phyloP scores from a whole-genome alignment of 2,113 vertebrate species.

The Oxyura jamaicensis region DNA sequence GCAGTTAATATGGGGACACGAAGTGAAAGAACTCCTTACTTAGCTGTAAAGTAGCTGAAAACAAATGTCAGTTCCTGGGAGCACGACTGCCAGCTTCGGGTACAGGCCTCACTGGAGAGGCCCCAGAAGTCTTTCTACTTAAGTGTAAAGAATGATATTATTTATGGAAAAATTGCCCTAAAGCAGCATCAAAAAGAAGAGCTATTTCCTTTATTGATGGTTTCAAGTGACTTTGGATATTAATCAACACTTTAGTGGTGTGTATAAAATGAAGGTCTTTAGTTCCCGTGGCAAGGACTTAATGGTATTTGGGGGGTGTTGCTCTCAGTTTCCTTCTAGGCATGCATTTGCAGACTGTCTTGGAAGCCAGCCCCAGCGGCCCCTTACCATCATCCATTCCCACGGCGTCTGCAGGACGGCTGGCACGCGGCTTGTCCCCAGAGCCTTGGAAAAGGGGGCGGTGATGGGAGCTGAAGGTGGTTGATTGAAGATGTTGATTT shows the following conservation, averaged over 20 bases:
- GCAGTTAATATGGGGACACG: background rate
- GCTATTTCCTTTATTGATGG: background rate
- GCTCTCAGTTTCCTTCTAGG: background rate
- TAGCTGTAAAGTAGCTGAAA: background rate
- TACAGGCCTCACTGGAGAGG: background rate
- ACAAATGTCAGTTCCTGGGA: background rate
- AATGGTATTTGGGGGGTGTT: background rate
- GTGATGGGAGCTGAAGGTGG: background rate
- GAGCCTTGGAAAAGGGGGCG: background rate
- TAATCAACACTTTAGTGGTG: background rate
- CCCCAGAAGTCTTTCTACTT: background rate
- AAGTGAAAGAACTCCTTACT: background rate
- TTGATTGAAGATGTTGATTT: background rate
- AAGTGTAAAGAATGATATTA: background rate
- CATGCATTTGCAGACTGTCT: background rate
- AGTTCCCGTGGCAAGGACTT: background rate
- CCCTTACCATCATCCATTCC: accelerated
- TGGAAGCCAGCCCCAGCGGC: background rate
- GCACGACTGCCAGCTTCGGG: background rate
- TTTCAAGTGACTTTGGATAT: background rate
- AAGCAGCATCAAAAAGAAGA: background rate
- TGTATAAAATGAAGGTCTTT: background rate
- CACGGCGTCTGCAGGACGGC: background rate
- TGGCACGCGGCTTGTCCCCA: background rate
- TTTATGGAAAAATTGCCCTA: background rate